These are phyloP conservation scores for Catharus fuscescens DNA, from an alignment of 2,113 vertebrate genomes.

Conservation along the genomic window DNA sequence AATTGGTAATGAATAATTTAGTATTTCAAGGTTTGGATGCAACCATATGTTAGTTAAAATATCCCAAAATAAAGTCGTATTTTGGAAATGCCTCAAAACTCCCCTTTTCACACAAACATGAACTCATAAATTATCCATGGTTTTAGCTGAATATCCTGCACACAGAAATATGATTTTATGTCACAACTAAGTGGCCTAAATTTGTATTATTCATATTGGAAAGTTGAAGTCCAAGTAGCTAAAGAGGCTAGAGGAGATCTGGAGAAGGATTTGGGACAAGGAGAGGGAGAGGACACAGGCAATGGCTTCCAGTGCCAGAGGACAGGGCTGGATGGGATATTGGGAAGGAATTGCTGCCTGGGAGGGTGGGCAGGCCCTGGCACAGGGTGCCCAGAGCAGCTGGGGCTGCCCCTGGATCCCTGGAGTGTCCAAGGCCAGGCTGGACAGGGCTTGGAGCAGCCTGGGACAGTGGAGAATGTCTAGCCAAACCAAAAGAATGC, in stretches of 20 bases:
- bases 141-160: background rate
- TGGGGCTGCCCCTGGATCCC: background rate
- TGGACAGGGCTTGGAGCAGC: fast-evolving
- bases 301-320: background rate
- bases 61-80: background rate
- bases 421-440: background rate
- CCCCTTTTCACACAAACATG: background rate
- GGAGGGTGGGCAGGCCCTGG: background rate
- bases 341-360: background rate
- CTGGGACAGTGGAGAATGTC: no score
- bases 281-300: fast-evolving
- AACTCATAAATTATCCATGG: background rate
- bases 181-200: background rate
- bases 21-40: background rate
- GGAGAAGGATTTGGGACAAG: background rate
- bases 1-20: background rate
- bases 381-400: background rate
- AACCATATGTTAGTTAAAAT: background rate
- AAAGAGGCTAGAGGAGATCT: background rate
- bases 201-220: background rate
- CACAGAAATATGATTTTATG: background rate
- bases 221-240: background rate
- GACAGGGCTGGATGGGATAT: fast-evolving
- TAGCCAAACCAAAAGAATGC: background rate
- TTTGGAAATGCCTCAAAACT: background rate